phyloP scores from a whole-genome alignment of 2,888 invertebrate genomes.

The Anodontia alba region DNA sequence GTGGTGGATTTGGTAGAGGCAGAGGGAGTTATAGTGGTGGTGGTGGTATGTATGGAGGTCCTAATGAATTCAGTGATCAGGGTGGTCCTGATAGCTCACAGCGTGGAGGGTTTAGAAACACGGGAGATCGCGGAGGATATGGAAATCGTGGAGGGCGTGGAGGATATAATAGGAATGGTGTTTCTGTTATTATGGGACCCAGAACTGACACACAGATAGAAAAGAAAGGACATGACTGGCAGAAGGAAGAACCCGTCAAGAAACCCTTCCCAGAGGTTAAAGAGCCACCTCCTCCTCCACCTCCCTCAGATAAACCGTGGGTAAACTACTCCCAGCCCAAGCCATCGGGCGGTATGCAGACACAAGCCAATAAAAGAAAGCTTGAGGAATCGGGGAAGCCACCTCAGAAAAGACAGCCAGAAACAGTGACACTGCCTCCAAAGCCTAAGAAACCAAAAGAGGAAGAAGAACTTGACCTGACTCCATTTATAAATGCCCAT shows the following conservation, averaged over 20 bases:
- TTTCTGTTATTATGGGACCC: not conserved
- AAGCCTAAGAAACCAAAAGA: slow-evolving; percentile 40
- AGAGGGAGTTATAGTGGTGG: slow-evolving; percentile 4
- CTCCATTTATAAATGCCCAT: slow-evolving; percentile 51
- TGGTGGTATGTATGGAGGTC: slow-evolving; percentile 4
- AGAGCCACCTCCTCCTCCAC: slow-evolving; percentile 11
- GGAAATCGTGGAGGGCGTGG: slow-evolving; percentile 29
- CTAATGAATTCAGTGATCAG: slow-evolving; percentile 21
- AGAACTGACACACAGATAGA: not conserved
- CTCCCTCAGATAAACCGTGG: slow-evolving; percentile 21
- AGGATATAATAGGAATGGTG: slow-evolving; percentile 21
- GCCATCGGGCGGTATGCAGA: not conserved
- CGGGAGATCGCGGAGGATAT: slow-evolving; percentile 23
- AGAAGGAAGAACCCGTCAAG: not conserved
- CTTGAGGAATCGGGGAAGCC: not conserved
- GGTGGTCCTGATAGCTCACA: slow-evolving; percentile 19
- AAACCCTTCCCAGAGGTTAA: slow-evolving; percentile 8
- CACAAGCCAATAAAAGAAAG: slow-evolving; percentile 9
- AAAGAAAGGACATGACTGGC: slow-evolving; percentile 7
- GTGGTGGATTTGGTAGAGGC: not conserved
- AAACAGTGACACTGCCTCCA: slow-evolving; percentile 1
- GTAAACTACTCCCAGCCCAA: not conserved
- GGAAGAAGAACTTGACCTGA: slow-evolving; percentile 50
- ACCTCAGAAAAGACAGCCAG: not conserved
- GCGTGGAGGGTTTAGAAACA: slow-evolving; percentile 11